Evolutionary conservation across 2,797 vertebrate genomes (phyloP).

Genomic region (Malacoctenus gilli): DNA sequence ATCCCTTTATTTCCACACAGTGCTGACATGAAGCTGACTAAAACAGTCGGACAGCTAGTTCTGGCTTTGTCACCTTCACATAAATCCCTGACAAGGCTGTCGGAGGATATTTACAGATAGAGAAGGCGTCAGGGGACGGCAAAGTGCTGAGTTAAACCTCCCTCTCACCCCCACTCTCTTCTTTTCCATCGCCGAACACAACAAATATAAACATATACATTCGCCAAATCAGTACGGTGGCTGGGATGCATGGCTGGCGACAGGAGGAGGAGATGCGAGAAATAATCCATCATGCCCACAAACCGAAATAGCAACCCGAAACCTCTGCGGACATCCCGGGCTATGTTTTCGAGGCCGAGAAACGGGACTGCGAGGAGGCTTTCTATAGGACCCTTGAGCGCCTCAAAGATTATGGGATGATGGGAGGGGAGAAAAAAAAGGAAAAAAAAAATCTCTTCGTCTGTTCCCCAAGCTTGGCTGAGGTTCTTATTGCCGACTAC

Average conservation of each 20-base stretch:
- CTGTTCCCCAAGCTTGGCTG: constrained; percentile 66
- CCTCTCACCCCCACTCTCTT: constrained; percentile 60
- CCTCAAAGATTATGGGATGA: constrained; percentile 72
- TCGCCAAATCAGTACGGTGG: constrained; percentile 67
- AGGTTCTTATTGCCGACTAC: constrained; percentile 72
- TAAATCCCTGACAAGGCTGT: constrained; percentile 77
- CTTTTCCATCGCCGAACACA: constrained; percentile 72
- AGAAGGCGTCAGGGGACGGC: constrained; percentile 61
- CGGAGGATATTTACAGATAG: constrained; percentile 75
- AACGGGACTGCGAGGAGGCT: constrained; percentile 67
- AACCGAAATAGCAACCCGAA: constrained; percentile 76
- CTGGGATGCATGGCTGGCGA: constrained; percentile 77
- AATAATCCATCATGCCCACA: constrained; percentile 83
- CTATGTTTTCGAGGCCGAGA: constrained; percentile 65
- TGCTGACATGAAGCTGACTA: constrained; percentile 44
- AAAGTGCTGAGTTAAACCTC: constrained; percentile 80
- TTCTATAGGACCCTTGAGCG: constrained; percentile 67
- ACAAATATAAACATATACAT: constrained; percentile 80
- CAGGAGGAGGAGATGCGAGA: constrained; percentile 65
- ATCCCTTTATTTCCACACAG: constrained; percentile 46
- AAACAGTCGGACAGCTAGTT: constrained; percentile 61
- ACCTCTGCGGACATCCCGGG: constrained; percentile 68
- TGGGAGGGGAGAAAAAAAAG: constrained; percentile 48
- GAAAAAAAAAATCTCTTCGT: constrained; percentile 55
- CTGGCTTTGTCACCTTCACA: constrained; percentile 72